Conservation (phyloP, 37 sponge, comb jelly and placozoan species). For the Diacarnus erythraeanus region DNA sequence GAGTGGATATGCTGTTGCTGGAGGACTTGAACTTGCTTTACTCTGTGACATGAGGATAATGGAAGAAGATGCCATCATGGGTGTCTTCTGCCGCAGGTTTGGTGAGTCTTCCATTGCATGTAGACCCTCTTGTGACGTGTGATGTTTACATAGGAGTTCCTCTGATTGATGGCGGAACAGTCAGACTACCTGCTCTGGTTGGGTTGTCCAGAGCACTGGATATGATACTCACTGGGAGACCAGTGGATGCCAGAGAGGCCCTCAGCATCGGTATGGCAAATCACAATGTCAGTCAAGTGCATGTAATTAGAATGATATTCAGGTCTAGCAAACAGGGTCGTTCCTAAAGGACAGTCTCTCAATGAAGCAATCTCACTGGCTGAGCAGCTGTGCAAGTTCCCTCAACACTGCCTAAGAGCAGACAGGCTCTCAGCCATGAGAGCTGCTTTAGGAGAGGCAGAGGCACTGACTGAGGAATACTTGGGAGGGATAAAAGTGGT, state of each 20-base stretch:
- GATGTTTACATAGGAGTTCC: slow-evolving; percentile 71
- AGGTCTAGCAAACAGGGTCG: slow-evolving; percentile 71
- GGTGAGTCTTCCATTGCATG: slow-evolving; percentile 28
- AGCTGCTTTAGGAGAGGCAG: background rate
- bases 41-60: slow-evolving; percentile 72
- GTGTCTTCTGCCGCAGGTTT: slow-evolving; percentile 72
- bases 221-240: slow-evolving; percentile 72
- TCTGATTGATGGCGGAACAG: slow-evolving; percentile 76
- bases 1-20: slow-evolving; percentile 78
- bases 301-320: background rate
- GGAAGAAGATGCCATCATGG: slow-evolving; percentile 60
- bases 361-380: slow-evolving; percentile 49
- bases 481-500: background rate
- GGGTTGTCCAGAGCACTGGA: slow-evolving; percentile 76
- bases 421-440: slow-evolving; percentile 49
- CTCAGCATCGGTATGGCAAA: slow-evolving; percentile 24
- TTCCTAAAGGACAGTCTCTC: slow-evolving; percentile 40
- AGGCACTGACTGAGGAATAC: background rate
- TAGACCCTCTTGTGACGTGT: too few species aligned
- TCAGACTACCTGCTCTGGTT: slow-evolving; percentile 67
- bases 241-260: slow-evolving; percentile 64
- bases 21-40: slow-evolving; percentile 74
- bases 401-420: slow-evolving; percentile 54
- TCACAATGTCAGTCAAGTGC: background rate
- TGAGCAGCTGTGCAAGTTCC: slow-evolving; percentile 52